Evolutionary conservation across 2,888 invertebrate genomes (phyloP).

Genomic region (Plebejus anna): DNA sequence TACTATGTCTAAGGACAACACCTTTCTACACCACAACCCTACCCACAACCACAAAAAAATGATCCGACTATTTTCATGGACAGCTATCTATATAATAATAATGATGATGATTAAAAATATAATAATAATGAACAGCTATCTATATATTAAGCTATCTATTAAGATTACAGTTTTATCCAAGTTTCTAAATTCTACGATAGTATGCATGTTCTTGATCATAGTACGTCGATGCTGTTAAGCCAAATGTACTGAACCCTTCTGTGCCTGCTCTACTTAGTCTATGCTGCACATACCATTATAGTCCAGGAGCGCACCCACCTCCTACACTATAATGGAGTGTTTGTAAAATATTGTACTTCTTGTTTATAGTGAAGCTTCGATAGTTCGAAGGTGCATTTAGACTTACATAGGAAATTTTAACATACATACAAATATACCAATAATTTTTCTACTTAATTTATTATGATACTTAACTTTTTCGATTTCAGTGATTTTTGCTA

Average conservation of each 20-base stretch:
- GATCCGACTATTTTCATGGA: background rate
- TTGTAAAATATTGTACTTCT: conserved; percentile 36
- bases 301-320: conserved; percentile 21
- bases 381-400: conserved; percentile 45
- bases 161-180: too few relatives aligned
- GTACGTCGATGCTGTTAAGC: conserved; percentile 48
- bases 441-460: conserved; percentile 26
- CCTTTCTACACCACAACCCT: background rate
- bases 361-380: conserved; percentile 36
- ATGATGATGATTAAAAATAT: too few relatives aligned
- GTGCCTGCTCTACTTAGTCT: conserved; percentile 73
- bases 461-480: conserved; percentile 12
- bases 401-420: conserved; percentile 35
- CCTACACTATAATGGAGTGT: conserved; percentile 34
- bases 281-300: conserved; percentile 46
- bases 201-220: background rate
- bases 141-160: background rate
- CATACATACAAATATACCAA: conserved; percentile 16
- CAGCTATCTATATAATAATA: background rate
- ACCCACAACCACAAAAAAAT: background rate
- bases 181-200: too few relatives aligned
- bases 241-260: conserved; percentile 79
- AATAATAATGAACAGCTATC: background rate
- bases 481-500: conserved; percentile 6
- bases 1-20: background rate